These are phyloP conservation scores for Hipparchia sbordonii DNA, from an alignment of 2,888 invertebrate genomes.

Conservation along the genomic window DNA sequence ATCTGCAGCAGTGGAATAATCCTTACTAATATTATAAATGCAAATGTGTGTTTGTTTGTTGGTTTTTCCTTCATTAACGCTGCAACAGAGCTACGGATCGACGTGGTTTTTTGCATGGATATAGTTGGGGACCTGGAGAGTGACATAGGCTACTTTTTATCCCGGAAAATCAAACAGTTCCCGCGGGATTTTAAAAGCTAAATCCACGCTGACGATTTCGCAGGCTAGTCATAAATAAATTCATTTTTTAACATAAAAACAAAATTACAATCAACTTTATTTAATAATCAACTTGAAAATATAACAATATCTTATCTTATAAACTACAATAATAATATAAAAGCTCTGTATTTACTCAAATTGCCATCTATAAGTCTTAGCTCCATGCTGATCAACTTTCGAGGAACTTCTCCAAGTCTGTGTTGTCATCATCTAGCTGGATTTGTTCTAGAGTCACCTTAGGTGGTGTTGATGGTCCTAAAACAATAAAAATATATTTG, in stretches of 20 bases:
- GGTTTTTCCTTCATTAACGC: too few species aligned
- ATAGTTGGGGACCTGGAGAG: too few species aligned
- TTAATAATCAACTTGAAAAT: conserved; percentile 39
- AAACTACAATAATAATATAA: conserved; percentile 41
- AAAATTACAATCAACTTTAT: conserved; percentile 17
- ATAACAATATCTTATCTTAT: conserved; percentile 50
- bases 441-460: conserved; percentile 70
- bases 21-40: too few species aligned
- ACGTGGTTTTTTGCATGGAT: too few species aligned
- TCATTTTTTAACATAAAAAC: conserved; percentile 42
- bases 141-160: too few species aligned
- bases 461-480: conserved; percentile 55
- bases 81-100: too few species aligned
- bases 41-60: too few species aligned
- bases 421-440: conserved; percentile 64
- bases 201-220: too few species aligned
- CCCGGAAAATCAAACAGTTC: too few species aligned
- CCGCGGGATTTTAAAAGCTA: too few species aligned
- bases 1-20: too few species aligned
- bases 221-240: not conserved
- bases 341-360: conserved; percentile 52
- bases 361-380: conserved; percentile 37
- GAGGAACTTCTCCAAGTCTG: conserved; percentile 71
- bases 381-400: conserved; percentile 60
- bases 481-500: conserved; percentile 39